Percentiles rank a stretch among this genome's conserved stretches.
Conservation (phyloP, 2,888 invertebrate genomes). For the Pogonocherus hispidulus region DNA sequence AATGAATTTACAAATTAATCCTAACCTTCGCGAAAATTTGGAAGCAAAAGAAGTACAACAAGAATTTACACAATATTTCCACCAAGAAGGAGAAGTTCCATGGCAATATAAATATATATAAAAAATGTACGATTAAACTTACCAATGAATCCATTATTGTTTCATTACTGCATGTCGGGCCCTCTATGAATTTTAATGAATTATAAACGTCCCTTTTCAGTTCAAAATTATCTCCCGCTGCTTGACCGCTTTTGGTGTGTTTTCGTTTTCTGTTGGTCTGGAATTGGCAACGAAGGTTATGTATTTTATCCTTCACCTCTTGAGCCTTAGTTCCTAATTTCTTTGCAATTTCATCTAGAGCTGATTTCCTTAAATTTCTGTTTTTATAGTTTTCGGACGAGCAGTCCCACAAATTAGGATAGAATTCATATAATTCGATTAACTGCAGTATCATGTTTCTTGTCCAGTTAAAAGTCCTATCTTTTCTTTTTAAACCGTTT, state of each 20-base stretch:
- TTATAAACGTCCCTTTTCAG: conserved; percentile 44
- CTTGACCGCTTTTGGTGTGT: conserved; percentile 42
- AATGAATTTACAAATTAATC: no score
- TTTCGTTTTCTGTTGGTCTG: conserved; percentile 31
- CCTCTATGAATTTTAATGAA: conserved; percentile 36
- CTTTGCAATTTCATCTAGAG: conserved; percentile 31
- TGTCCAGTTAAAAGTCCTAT: conserved; percentile 13
- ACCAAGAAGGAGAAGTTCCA: conserved; percentile 40
- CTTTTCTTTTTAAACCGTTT: not conserved
- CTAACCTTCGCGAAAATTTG: no score
- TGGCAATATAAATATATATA: conserved; percentile 45
- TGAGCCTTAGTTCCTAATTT: conserved; percentile 23
- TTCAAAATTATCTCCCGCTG: conserved; percentile 37
- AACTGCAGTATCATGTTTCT: conserved; percentile 17
- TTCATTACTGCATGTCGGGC: conserved; percentile 33
- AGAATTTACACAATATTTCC: conserved; percentile 37
- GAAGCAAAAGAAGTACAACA: conserved; percentile 33
- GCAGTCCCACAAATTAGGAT: conserved; percentile 38
- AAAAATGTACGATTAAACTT: conserved; percentile 29
- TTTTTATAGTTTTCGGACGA: conserved; percentile 32
- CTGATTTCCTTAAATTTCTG: conserved; percentile 31
- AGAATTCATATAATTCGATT: conserved; percentile 31
- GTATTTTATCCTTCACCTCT: conserved; percentile 39
- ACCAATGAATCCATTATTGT: conserved; percentile 40
- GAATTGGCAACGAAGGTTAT: conserved; percentile 41